Conservation (phyloP, 35 echinoderm and acorn worm genomes). For the Eucidaris tribuloides region DNA sequence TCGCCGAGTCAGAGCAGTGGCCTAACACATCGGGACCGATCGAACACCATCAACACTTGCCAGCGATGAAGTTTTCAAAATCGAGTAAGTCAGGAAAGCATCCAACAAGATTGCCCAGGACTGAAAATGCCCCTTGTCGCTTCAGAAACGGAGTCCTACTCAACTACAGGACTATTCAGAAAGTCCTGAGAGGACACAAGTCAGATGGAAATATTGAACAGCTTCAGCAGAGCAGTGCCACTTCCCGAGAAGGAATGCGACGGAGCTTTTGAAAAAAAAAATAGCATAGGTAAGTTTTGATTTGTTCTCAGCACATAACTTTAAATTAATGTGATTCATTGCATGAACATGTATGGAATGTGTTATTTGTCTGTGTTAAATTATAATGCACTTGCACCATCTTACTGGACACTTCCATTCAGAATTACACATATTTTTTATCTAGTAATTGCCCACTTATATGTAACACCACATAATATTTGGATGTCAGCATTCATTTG, state of each 20-base stretch:
- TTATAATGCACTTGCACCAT: not conserved
- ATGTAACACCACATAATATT: no score
- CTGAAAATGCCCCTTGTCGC: conserved; percentile 18
- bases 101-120: conserved; percentile 14
- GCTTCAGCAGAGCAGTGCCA: not conserved
- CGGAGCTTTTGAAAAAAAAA: conserved; percentile 9
- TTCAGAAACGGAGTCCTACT: conserved; percentile 5
- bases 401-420: no score
- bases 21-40: conserved; percentile 53
- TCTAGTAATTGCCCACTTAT: no score
- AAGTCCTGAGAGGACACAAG: conserved; percentile 33
- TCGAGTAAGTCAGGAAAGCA: not conserved
- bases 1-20: conserved; percentile 42
- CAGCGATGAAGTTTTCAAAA: conserved; percentile 23
- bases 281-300: conserved; percentile 5
- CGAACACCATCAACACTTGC: conserved; percentile 49
- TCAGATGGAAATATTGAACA: conserved; percentile 31
- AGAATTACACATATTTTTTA: no score
- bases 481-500: no score
- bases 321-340: not conserved
- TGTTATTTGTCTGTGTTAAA: not conserved
- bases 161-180: conserved; percentile 67
- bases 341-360: not conserved
- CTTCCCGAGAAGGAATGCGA: not conserved
- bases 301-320: not conserved